Base-by-base conservation (phyloP, 2,888 invertebrate species). In the Andrena bicolor region DNA sequence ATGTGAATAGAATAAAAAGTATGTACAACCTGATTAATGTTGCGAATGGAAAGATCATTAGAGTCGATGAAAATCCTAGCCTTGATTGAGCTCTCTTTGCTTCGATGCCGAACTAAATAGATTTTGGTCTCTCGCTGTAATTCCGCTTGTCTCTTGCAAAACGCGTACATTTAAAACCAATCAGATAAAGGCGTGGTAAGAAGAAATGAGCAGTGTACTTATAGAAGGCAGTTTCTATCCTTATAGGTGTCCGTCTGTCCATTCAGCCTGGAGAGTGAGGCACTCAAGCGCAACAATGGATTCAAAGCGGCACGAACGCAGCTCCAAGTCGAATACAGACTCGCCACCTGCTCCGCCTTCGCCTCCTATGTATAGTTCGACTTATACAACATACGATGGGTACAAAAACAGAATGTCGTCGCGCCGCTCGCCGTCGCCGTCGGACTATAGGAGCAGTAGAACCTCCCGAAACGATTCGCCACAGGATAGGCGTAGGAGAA, bases 171-270 rank as follows among this genome's bases (percentile, higher is more conserved):
- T 85, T 84, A 87, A 86, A 89, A 84, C 83, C 84, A 89, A 83
- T 90, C 89, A 89, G 87, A 85, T 90, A 89, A 90, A 88, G 92
- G 92, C 90, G 90, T 84, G 86, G 85, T 85, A 78, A 80, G 82
- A 83, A 66, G 69, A 80, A 85, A 87, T 86, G 89, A 85, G 88
- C 90, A 84, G 86, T 91, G 85, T 91, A 93, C 93, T 94, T 95
- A 96, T 96, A 96, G 96, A 95, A 94, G 95, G 95, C 95, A 96
- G 96, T 96, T 96, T 94, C 96, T 96, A 95, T 96, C 95, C 96
- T 96, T 95, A 95, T 96, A 96, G 96, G 96, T 96, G 95, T 95
- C 95, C 94, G 94, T 94, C 95, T 95, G 94, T 95, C 95, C 95
- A 94, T 94, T 95, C 95, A 94, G 95, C 95, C 93, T 94, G 95